Conservation (phyloP, 2,888 invertebrate genomes). For the Dinocampus coccinellae region DNA sequence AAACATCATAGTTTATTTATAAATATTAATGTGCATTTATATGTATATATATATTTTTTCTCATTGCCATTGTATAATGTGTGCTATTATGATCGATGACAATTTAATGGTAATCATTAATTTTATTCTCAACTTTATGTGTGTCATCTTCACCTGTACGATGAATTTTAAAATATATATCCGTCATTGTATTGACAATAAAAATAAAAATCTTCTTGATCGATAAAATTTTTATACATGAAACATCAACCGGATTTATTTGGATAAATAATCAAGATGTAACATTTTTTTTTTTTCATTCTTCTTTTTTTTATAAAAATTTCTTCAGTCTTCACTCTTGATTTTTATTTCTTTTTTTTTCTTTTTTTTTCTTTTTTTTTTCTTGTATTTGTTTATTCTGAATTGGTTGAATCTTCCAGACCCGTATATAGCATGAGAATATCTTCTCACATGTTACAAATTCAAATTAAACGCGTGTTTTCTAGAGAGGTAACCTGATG, state of each 20-base stretch:
- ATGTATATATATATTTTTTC: conserved; percentile 15
- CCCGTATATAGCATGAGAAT: conserved; percentile 53
- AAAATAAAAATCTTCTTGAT: neutral
- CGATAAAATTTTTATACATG: conserved; percentile 1
- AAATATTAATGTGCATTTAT: conserved; percentile 28
- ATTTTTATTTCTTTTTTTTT: neutral
- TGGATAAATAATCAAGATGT: conserved; percentile 52
- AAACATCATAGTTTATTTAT: conserved; percentile 28
- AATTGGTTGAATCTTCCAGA: conserved; percentile 14
- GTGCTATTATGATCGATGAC: conserved; percentile 41
- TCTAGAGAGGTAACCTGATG: conserved; percentile 56
- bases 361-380: neutral
- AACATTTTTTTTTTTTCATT: conserved; percentile 49
- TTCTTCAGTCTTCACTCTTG: conserved; percentile 19
- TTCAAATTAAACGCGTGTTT: conserved; percentile 61
- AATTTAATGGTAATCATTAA: conserved; percentile 16
- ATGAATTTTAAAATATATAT: no score
- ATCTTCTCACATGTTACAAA: conserved; percentile 54
- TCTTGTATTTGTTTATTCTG: conserved; percentile 24
- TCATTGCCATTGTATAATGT: conserved; percentile 30
- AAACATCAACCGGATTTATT: conserved; percentile 9
- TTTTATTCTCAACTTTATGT: conserved; percentile 4
- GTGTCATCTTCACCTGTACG: no score
- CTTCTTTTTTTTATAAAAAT: neutral
- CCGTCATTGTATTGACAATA: no score